Conservation (phyloP, 2,888 invertebrate species). For the Chloroclystis v-ata region DNA sequence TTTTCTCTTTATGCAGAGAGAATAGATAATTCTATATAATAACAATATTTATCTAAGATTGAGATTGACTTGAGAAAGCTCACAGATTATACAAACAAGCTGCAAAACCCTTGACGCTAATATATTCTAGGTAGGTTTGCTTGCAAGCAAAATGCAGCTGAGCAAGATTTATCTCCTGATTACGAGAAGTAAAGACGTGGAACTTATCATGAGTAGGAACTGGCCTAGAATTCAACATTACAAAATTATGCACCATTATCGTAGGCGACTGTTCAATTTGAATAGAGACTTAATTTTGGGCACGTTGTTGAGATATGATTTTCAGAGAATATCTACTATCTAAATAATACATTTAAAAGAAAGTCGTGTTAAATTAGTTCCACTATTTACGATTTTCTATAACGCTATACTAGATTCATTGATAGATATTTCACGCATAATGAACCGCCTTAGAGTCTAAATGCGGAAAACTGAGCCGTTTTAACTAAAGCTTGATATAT, state of each 20-base stretch:
- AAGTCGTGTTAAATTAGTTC: too few relatives aligned
- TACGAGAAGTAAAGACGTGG: constrained; percentile 31
- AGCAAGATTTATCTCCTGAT: constrained; percentile 27
- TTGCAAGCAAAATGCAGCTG: constrained; percentile 7
- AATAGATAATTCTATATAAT: too few relatives aligned
- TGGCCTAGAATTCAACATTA: constrained; percentile 47
- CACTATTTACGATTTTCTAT: too few relatives aligned
- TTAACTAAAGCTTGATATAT: too few relatives aligned
- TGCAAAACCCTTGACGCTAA: not conserved
- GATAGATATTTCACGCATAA: too few relatives aligned
- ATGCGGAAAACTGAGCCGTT: too few relatives aligned
- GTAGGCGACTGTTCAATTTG: constrained; percentile 8
- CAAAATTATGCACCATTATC: constrained; percentile 12
- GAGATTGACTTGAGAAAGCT: not conserved
- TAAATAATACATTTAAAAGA: too few relatives aligned
- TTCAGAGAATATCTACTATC: too few relatives aligned
- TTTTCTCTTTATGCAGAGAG: too few relatives aligned
- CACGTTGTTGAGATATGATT: not conserved
- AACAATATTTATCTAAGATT: too few relatives aligned
- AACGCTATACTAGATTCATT: too few relatives aligned
- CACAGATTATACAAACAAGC: not conserved
- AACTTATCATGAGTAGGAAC: constrained; percentile 46
- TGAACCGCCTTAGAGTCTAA: too few relatives aligned
- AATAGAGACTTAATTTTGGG: not conserved
- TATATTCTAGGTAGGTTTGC: constrained; percentile 1